phyloP scores from a whole-genome alignment of 2,797 vertebrate genomes.

The Esox lucius region DNA sequence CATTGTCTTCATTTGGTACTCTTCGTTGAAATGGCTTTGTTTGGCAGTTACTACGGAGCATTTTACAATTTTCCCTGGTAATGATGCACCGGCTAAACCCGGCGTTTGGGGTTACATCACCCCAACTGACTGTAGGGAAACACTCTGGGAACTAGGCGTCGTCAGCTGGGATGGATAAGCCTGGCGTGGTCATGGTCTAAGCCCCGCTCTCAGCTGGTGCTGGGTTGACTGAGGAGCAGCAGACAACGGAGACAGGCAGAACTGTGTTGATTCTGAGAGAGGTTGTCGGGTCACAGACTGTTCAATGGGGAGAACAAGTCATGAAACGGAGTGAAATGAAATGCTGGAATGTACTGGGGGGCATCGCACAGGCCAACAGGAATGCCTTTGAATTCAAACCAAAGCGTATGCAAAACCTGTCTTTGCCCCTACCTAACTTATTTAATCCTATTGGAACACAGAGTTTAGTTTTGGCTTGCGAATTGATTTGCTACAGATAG shows the following conservation, averaged over 20 bases:
- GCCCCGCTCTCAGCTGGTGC: conserved; percentile 54
- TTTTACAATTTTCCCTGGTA: background rate
- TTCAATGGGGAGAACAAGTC: background rate
- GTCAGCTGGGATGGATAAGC: conserved; percentile 64
- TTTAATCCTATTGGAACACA: background rate
- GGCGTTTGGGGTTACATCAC: conserved; percentile 29
- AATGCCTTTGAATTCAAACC: background rate
- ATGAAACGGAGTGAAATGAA: background rate
- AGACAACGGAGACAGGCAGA: conserved; percentile 13
- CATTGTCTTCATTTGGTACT: background rate
- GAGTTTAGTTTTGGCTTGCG: background rate
- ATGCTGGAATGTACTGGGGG: background rate
- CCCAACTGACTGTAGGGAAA: conserved; percentile 52
- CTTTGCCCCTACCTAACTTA: background rate
- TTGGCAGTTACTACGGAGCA: background rate
- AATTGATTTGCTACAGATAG: background rate
- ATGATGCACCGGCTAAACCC: background rate
- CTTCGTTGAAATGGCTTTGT: background rate
- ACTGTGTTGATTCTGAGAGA: background rate
- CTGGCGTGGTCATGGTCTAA: conserved; percentile 40
- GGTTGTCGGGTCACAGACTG: background rate
- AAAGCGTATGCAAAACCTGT: background rate
- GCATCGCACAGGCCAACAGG: background rate
- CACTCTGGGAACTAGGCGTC: conserved; percentile 54
- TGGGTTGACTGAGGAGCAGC: conserved; percentile 40